Percentiles rank a stretch among this genome's conserved stretches.
Conservation (phyloP, 2,888 invertebrate genomes). For the Oithona nana region DNA sequence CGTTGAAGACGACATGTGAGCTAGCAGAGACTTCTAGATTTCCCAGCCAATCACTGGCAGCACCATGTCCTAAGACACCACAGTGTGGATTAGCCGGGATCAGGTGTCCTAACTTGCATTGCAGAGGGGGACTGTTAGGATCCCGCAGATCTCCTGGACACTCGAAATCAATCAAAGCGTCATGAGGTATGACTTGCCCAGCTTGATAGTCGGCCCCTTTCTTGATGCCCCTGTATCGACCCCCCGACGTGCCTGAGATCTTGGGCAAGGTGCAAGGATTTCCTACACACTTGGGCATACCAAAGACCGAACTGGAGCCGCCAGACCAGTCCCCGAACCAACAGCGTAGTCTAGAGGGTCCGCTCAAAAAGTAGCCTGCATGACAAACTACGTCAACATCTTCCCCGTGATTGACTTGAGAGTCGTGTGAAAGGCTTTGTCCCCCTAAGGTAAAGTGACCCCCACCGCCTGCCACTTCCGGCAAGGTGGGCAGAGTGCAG, state of each 20-base stretch:
- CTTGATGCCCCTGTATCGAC: constrained; percentile 2
- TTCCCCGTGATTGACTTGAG: not conserved
- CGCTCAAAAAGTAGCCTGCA: constrained; percentile 8
- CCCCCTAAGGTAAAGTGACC: constrained; percentile 33
- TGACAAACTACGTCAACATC: constrained; percentile 12
- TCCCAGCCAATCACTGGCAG: not conserved
- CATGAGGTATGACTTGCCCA: constrained; percentile 12
- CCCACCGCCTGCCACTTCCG: not conserved
- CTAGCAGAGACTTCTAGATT: not conserved
- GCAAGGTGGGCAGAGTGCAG: not conserved
- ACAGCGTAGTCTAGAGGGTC: constrained; percentile 17
- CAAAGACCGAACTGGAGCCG: not conserved
- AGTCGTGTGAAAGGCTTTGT: constrained; percentile 20
- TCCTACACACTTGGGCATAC: constrained; percentile 9
- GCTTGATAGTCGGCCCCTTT: constrained; percentile 14
- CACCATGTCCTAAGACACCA: not conserved
- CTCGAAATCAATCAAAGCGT: constrained; percentile 7
- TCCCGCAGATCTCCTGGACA: not conserved
- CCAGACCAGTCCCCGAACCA: constrained; percentile 12
- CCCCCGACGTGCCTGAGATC: not conserved
- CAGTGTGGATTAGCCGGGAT: constrained; percentile 38
- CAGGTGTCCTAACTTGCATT: constrained; percentile 43
- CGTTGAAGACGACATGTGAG: not conserved
- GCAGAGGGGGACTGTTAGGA: constrained; percentile 34
- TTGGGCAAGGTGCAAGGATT: constrained; percentile 7